Evolutionary conservation across 2,113 vertebrate species (phyloP), one percentile per base, ranked within the genome.

Genomic region (Erinaceus europaeus): DNA sequence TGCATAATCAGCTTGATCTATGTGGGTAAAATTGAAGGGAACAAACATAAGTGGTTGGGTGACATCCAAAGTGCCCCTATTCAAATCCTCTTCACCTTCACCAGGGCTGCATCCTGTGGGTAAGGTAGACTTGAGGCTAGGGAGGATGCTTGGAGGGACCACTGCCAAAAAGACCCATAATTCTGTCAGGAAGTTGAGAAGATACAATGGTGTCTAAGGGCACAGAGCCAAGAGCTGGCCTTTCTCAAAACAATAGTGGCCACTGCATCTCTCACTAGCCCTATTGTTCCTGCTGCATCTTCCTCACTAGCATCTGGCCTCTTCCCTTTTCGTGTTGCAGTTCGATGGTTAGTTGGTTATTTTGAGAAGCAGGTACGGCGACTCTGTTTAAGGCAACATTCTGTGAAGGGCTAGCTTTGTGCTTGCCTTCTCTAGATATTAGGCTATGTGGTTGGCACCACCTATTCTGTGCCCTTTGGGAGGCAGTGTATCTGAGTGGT

Each of bases 1-100:
- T 75, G 36, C 13, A 81, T 48, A 75, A 64, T 84, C 62, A 62
- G 61, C 32, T 27, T 34, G 55, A 40, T 85, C 10, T 72, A 32
- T 93, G 61, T 90, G 86, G 76, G 86, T 88, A 89, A n/a, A n/a
- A n/a, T n/a, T n/a, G n/a, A n/a, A n/a, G n/a, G 86, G 67, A 25
- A 5, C 13, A 61, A 88, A 34, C 0, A 2, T 78, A 44, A 90
- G 57, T 21, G 48, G 8, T 3, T 81, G 69, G 82, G 48, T 42
- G 34, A 72, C 5, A 5, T 77, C 84, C 84, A 74, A 12, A 68
- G 42, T 1, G 3, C 77, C 68, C 55, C 40, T 20, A 48, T 44
- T 77, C 36, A 77, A 62, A 53, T 18, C 61, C 67, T 68, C 79
- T 82, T 21, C 64, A 67, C 73, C 62, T 69, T 36, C 40, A 36